These are phyloP conservation scores for Rhagoletis pomonella DNA, from an alignment of 1,140 invertebrate species.

Conservation along the genomic window DNA sequence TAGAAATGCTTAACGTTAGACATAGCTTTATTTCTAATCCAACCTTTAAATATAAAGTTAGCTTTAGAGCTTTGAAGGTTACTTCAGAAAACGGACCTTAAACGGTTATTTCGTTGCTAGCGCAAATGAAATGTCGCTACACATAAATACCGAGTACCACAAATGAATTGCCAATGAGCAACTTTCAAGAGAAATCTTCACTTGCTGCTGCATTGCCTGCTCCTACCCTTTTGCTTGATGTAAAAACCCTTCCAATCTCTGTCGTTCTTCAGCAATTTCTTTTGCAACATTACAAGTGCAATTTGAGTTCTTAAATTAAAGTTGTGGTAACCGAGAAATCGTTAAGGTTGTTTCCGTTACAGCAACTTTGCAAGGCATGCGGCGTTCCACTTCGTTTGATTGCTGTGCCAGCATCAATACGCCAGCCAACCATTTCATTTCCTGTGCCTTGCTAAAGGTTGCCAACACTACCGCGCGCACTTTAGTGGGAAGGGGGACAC, in stretches of 20 bases:
- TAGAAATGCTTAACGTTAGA: no score
- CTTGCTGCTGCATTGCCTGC: neutral
- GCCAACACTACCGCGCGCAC: neutral
- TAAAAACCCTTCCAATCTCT: neutral
- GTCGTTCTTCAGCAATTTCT: neutral
- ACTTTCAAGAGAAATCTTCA: neutral
- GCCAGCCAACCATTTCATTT: neutral
- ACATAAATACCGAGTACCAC: neutral
- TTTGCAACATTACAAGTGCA: neutral
- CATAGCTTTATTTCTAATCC: no score
- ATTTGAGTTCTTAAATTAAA: slow-evolving; percentile 48
- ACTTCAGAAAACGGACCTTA: no score
- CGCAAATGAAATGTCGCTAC: neutral
- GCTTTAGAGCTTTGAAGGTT: no score
- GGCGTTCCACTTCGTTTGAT: slow-evolving; percentile 38
- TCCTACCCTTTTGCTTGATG: neutral
- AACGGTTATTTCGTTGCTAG: no score
- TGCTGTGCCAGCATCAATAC: neutral
- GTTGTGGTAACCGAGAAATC: slow-evolving; percentile 15
- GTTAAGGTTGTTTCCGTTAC: neutral
- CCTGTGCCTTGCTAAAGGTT: neutral
- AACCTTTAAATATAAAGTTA: no score
- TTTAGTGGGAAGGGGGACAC: neutral
- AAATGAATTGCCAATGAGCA: slow-evolving; percentile 22
- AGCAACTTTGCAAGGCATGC: neutral